These are phyloP conservation scores for Carabus problematicus DNA, from an alignment of 2,888 invertebrate species.

Conservation along the genomic window DNA sequence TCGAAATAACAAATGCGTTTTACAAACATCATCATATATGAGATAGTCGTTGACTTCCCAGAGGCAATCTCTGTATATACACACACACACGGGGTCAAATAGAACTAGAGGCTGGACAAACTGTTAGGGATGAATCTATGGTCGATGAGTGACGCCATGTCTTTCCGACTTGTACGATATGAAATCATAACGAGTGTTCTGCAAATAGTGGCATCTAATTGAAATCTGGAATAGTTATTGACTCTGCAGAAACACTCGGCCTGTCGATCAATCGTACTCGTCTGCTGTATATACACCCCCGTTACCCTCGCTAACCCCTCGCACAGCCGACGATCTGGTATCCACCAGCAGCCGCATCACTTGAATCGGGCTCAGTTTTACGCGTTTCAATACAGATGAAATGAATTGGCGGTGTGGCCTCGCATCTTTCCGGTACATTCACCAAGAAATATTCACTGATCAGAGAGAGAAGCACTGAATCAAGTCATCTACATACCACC, in stretches of 20 bases:
- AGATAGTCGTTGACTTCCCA: background rate
- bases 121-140: too few relatives aligned
- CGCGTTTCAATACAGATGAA: slow-evolving; percentile 25
- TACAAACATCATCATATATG: slow-evolving; percentile 32
- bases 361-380: slow-evolving; percentile 16
- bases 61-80: background rate
- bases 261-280: slow-evolving; percentile 54
- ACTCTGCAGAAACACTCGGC: slow-evolving; percentile 60
- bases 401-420: slow-evolving; percentile 20
- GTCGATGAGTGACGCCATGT: slow-evolving; percentile 14
- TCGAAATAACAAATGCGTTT: slow-evolving; percentile 42
- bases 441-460: too few relatives aligned
- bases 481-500: too few relatives aligned
- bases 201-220: slow-evolving; percentile 60
- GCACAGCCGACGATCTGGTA: background rate
- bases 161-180: slow-evolving; percentile 56
- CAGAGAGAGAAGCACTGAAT: too few relatives aligned
- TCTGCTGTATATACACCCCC: slow-evolving; percentile 13
- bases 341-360: slow-evolving; percentile 8
- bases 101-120: background rate
- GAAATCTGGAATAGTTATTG: slow-evolving; percentile 59
- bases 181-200: slow-evolving; percentile 61
- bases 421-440: slow-evolving; percentile 7
- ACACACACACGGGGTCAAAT: background rate
- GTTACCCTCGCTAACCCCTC: slow-evolving; percentile 13